Evolutionary conservation across 2,888 invertebrate genomes (phyloP).

Genomic region (Protonemura montana): DNA sequence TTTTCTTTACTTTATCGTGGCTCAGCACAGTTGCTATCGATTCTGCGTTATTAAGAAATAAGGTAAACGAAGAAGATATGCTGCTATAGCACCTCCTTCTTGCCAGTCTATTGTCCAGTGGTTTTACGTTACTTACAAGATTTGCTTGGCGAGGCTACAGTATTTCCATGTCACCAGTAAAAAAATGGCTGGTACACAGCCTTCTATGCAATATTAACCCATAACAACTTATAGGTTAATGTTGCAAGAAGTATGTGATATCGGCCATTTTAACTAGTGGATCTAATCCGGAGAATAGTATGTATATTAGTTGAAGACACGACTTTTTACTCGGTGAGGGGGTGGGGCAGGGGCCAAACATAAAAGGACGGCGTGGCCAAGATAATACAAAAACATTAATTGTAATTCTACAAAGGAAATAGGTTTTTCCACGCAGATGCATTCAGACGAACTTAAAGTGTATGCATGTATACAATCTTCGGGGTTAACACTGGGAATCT

Average conservation of each 20-base stretch:
- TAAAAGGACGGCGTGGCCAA: too few species aligned
- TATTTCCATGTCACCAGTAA: neutral
- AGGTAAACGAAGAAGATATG: neutral
- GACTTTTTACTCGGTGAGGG: too few species aligned
- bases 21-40: neutral
- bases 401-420: neutral
- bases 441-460: neutral
- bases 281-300: too few species aligned
- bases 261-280: too few species aligned
- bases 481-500: neutral
- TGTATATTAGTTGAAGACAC: too few species aligned
- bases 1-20: neutral
- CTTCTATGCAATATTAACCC: too few species aligned
- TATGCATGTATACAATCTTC: neutral
- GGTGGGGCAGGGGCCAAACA: too few species aligned
- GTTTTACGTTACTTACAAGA: neutral
- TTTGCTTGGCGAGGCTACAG: neutral
- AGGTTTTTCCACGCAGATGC: neutral
- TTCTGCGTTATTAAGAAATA: slow-evolving; percentile 7
- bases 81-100: neutral
- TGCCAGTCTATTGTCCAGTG: neutral
- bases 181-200: neutral
- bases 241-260: too few species aligned
- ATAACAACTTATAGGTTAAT: too few species aligned
- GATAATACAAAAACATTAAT: neutral